Base-by-base conservation (phyloP, 1,140 invertebrate species). In the Atta colombica region DNA sequence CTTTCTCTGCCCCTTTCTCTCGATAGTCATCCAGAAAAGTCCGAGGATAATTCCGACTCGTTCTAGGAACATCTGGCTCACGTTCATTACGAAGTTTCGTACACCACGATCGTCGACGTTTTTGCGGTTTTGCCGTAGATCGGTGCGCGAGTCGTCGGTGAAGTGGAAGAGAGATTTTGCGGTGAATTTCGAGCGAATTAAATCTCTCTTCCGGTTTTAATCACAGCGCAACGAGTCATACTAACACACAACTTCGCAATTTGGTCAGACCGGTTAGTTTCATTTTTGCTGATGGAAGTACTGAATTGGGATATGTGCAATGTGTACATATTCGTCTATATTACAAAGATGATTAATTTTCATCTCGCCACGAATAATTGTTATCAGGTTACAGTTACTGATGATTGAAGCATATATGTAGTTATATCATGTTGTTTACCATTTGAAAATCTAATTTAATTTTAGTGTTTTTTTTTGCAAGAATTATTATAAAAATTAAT, bases 1-100 rank as follows among this genome's bases (percentile, higher is more conserved):
- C 55, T 51, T 35, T 31, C 78, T 81, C 53, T n/a, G 35, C 12
- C 31, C 18, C 21, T 21, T 35, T 60, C 53, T 60, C 55, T 31
- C 69, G 69, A 84, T 75, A 51, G 35, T 61, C 69, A 45, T 75
- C 14, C 39, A 75, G 80, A 84, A 84, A 84, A 84, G 69, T 84
- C 80, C 55, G n/a, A 12, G 55, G 69, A 84, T 84, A 84, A 84
- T 84, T 84, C 55, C 78, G 51, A 71, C 78, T 71, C 80, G 68
- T 74, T 72, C 80, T 25, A 28, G 39, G 69, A 84, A 84, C 80
- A 84, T 84, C 80, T 84, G 80, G 80, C 69, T 84, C 80, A 75
- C 80, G 80, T 84, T 84, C 80, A 84, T 84, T 84, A 84, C 80
- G 28, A 84, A 84, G 80, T 84, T 84, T 84, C 80, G 80, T 84